Evolutionary conservation across 2,113 vertebrate genomes (phyloP).

Genomic region (Rhineura floridana): DNA sequence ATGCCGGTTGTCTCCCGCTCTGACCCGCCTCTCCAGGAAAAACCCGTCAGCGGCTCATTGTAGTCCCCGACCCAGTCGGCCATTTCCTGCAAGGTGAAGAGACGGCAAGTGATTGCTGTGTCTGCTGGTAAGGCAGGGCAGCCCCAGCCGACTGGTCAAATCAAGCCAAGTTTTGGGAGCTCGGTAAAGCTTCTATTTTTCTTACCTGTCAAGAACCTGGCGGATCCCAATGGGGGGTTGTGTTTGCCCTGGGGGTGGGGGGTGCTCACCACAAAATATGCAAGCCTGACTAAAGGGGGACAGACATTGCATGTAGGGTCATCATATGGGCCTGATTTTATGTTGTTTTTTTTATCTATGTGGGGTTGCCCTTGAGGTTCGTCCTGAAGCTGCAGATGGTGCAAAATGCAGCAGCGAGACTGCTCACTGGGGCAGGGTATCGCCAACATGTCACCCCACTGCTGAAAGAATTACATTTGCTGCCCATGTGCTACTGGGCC

Average conservation of each 20-base stretch:
- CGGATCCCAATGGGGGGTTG: too few species aligned
- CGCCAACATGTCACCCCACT: too few species aligned
- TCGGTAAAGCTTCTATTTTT: neutral
- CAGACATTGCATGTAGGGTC: neutral
- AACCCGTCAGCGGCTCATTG: slow-evolving; percentile 93
- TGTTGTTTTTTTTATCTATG: neutral
- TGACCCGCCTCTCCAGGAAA: slow-evolving; percentile 96
- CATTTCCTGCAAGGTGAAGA: slow-evolving; percentile 76
- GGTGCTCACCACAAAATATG: neutral
- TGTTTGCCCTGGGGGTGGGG: neutral
- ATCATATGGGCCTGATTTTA: neutral
- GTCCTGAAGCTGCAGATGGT: too few species aligned
- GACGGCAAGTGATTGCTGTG: neutral
- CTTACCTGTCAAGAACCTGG: neutral
- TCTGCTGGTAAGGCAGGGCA: neutral
- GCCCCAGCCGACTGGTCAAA: neutral
- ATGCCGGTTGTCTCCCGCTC: slow-evolving; percentile 97
- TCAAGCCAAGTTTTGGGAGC: accelerated
- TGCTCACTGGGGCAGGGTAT: too few species aligned
- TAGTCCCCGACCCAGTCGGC: slow-evolving; percentile 90
- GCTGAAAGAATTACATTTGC: too few species aligned
- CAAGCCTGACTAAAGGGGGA: neutral
- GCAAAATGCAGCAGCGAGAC: too few species aligned
- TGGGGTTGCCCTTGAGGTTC: too few species aligned
- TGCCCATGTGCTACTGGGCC: too few species aligned